phyloP scores from a whole-genome alignment of 2,888 invertebrate genomes.

The Nomada flava region DNA sequence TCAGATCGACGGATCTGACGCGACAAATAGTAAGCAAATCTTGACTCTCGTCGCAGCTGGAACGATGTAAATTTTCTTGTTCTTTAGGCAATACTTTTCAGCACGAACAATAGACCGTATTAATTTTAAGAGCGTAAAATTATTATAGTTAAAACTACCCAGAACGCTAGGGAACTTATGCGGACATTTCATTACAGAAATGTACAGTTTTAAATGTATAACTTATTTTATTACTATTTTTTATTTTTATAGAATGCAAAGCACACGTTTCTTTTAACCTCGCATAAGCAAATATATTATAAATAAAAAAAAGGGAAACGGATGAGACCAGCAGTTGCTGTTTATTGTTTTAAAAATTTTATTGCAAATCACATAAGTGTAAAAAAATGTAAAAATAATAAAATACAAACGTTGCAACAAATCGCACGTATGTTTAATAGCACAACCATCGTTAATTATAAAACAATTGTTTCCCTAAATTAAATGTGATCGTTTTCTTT shows the following conservation, averaged over 20 bases:
- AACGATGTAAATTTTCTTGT: constrained; percentile 19
- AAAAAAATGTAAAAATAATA: constrained; percentile 49
- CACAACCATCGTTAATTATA: constrained; percentile 32
- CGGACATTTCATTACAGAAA: neutral
- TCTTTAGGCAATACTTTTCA: neutral
- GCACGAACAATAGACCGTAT: neutral
- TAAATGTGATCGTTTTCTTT: constrained; percentile 77
- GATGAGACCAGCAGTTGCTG: neutral
- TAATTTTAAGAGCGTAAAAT: neutral
- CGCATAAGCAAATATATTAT: neutral
- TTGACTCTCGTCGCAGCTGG: constrained; percentile 21
- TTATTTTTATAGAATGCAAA: neutral
- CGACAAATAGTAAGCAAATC: constrained; percentile 50
- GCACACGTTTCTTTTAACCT: too few species aligned
- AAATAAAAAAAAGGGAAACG: neutral
- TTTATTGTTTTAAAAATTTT: constrained; percentile 51
- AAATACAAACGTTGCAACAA: constrained; percentile 28
- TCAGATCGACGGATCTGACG: constrained; percentile 59
- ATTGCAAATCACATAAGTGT: constrained; percentile 64
- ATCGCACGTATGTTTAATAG: constrained; percentile 21
- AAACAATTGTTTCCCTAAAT: constrained; percentile 22
- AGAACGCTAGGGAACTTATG: neutral
- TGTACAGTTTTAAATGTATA: neutral
- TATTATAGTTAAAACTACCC: neutral
- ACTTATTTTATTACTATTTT: neutral